phyloP scores from a whole-genome alignment of 2,113 vertebrate genomes.

The Trematomus loennbergii region DNA sequence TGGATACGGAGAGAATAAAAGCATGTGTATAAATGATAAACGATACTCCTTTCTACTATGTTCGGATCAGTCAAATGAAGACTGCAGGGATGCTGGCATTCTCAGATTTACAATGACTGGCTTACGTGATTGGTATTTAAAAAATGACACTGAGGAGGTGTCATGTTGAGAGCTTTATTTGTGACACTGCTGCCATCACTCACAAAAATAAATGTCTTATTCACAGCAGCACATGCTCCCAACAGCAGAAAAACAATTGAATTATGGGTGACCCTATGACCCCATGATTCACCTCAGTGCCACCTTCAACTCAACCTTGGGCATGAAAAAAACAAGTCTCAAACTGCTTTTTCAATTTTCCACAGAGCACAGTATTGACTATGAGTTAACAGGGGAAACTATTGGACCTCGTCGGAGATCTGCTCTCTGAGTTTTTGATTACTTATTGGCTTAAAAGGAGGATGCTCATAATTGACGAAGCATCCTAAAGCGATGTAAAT shows the following conservation, averaged over 20 bases:
- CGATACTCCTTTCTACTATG: not conserved
- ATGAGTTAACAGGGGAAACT: not conserved
- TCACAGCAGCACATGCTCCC: not conserved
- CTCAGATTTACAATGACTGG: not conserved
- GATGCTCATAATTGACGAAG: constrained; percentile 7
- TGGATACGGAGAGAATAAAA: constrained; percentile 16
- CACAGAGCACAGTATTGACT: not conserved
- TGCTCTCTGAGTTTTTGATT: constrained; percentile 5
- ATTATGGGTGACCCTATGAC: too few species aligned
- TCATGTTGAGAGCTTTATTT: not conserved
- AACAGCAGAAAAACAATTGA: too few species aligned
- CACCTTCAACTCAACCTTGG: not conserved
- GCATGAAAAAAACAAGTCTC: not conserved
- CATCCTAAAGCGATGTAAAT: constrained; percentile 28
- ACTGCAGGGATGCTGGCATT: not conserved
- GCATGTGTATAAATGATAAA: not conserved
- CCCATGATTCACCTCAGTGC: not conserved
- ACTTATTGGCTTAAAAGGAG: constrained; percentile 8
- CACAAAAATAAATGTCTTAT: not conserved
- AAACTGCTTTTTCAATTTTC: too few species aligned
- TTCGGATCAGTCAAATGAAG: not conserved
- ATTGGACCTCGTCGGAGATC: constrained; percentile 2
- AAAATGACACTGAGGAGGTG: not conserved
- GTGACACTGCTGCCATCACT: not conserved
- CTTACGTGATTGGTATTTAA: constrained; percentile 2